phyloP scores from a whole-genome alignment of 2,797 vertebrate species.

The Lithobates pipiens region DNA sequence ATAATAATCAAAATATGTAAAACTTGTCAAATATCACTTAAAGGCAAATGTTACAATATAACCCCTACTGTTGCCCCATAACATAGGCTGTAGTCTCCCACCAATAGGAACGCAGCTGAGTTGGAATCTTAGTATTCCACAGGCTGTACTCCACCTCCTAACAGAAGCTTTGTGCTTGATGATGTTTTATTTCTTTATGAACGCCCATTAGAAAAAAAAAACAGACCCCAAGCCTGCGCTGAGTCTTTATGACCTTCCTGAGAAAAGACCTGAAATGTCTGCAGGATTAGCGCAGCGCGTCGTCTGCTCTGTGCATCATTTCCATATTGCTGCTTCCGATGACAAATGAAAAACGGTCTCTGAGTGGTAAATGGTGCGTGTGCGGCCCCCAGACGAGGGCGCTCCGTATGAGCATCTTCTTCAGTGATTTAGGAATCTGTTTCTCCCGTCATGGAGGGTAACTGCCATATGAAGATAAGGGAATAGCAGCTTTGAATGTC shows the following conservation, averaged over 20 bases:
- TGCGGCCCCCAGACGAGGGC: constrained; percentile 51
- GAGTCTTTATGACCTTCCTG: constrained; percentile 39
- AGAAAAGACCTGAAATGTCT: constrained; percentile 21
- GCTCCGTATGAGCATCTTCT: constrained; percentile 23
- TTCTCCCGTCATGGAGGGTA: constrained; percentile 34
- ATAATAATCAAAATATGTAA: too few species aligned
- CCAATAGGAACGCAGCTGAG: too few species aligned
- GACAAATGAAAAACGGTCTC: constrained; percentile 46
- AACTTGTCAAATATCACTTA: too few species aligned
- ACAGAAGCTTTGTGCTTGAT: background rate
- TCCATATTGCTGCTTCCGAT: constrained; percentile 24
- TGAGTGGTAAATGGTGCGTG: constrained; percentile 11
- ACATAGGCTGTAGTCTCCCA: too few species aligned
- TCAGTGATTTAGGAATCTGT: constrained; percentile 61
- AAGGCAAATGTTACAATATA: too few species aligned
- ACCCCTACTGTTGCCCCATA: too few species aligned
- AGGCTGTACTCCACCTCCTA: background rate
- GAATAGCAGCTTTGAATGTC: background rate
- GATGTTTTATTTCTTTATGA: background rate
- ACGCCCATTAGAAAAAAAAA: constrained; percentile 13
- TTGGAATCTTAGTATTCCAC: too few species aligned
- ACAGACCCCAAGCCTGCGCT: background rate
- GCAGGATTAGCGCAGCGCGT: background rate
- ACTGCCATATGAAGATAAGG: constrained; percentile 42
- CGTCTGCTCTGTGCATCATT: constrained; percentile 11